Percentiles rank a stretch among this genome's conserved stretches.
These are phyloP conservation scores for Zapornia atra DNA, from an alignment of 2,113 vertebrate genomes.

Conservation along the genomic window DNA sequence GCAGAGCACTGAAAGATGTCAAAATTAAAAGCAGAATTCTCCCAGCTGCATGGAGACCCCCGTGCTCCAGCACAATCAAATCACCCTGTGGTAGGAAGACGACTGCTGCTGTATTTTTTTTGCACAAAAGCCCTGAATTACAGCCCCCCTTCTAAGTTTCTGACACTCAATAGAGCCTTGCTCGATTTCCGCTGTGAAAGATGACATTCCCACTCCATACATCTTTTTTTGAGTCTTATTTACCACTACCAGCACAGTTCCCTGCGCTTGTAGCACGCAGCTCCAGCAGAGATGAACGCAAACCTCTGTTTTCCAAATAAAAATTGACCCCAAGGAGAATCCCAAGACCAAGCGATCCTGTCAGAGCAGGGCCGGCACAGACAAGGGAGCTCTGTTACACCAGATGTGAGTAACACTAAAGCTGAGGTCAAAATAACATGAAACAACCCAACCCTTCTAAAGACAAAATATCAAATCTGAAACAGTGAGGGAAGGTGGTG, in stretches of 20 bases:
- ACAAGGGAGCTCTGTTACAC: background rate
- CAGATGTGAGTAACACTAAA: background rate
- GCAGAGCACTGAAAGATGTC: background rate
- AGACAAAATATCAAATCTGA: background rate
- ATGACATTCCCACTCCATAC: background rate
- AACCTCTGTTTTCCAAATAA: slow-evolving; percentile 5
- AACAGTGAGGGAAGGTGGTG: background rate
- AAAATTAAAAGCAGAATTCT: background rate
- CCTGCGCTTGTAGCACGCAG: background rate
- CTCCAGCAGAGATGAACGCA: background rate
- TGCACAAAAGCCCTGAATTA: background rate
- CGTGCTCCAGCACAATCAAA: background rate
- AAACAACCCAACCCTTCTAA: background rate
- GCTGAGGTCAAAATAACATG: background rate
- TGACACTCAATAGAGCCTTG: background rate
- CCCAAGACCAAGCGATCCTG: background rate
- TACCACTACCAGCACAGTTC: background rate
- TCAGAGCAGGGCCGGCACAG: background rate
- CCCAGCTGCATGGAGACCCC: background rate
- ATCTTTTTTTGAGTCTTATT: background rate
- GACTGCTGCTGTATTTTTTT: background rate
- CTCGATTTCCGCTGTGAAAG: slow-evolving; percentile 8
- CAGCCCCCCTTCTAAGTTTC: background rate
- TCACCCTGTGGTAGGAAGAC: background rate
- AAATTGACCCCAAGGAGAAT: background rate